phyloP scores from a whole-genome alignment of 2,113 vertebrate species.

The Heteronetta atricapilla region DNA sequence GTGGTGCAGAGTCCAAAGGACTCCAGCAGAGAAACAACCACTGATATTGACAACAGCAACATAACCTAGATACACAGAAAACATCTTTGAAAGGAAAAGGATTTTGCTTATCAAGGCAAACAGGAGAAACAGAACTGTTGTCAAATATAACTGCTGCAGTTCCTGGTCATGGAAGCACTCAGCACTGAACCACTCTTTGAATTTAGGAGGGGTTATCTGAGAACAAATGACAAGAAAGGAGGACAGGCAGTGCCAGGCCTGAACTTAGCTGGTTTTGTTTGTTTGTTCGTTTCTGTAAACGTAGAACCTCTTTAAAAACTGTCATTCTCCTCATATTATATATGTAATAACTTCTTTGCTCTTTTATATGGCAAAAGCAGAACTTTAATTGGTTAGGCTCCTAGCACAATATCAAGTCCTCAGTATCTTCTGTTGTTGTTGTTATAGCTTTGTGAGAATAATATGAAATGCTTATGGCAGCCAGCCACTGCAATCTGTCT shows the following conservation, averaged over 20 bases:
- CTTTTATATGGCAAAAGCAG: not conserved
- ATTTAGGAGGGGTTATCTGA: not conserved
- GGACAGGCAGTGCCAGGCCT: not conserved
- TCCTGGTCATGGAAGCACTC: not conserved
- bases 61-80: not conserved
- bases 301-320: not conserved
- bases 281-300: not conserved
- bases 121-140: not conserved
- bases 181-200: not conserved
- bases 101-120: not conserved
- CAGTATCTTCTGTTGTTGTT: not conserved
- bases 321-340: not conserved
- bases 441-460: not conserved
- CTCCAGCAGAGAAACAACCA: not conserved
- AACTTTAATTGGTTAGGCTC: not conserved
- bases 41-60: not conserved
- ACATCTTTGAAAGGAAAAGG: not conserved
- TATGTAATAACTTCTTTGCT: not conserved
- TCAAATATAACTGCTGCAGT: not conserved
- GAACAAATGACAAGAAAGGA: not conserved
- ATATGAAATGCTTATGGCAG: not conserved
- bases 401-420: not conserved
- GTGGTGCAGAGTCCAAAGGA: constrained; percentile 32
- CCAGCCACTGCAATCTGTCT: not conserved
- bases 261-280: not conserved